phyloP scores from a whole-genome alignment of 2,113 vertebrate species.

The Narcine bancroftii region DNA sequence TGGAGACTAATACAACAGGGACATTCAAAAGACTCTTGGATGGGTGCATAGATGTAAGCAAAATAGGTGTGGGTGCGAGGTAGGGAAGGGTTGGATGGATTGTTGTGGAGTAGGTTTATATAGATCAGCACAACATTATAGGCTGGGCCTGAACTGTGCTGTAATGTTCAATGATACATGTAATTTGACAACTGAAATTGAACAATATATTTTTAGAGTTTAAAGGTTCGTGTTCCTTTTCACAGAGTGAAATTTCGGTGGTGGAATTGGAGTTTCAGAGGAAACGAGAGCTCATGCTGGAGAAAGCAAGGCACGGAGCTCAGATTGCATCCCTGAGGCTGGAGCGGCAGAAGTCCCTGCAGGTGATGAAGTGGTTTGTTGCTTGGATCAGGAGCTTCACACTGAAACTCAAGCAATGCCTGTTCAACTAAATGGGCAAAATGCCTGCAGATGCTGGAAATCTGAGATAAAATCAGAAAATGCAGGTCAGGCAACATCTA shows the following conservation, averaged over 20 bases:
- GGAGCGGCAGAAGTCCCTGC: constrained; percentile 55
- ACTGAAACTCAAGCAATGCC: background rate
- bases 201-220: background rate
- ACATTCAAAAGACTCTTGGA: too few species aligned
- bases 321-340: constrained; percentile 57
- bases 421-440: background rate
- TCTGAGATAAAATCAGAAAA: too few species aligned
- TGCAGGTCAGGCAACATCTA: too few species aligned
- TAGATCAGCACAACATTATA: too few species aligned
- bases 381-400: background rate
- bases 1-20: too few species aligned
- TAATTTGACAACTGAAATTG: background rate
- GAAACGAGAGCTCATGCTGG: constrained; percentile 62
- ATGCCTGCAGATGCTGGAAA: too few species aligned
- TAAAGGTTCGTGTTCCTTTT: background rate
- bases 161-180: too few species aligned
- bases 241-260: constrained; percentile 51
- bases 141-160: background rate
- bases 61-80: too few species aligned
- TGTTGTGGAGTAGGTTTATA: too few species aligned
- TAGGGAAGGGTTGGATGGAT: too few species aligned
- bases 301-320: constrained; percentile 54
- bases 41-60: too few species aligned
- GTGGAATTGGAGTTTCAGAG: constrained; percentile 70
- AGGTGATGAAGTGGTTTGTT: constrained; percentile 48